These are phyloP conservation scores for Gila robusta DNA, from an alignment of 2,797 vertebrate genomes.

Conservation along the genomic window DNA sequence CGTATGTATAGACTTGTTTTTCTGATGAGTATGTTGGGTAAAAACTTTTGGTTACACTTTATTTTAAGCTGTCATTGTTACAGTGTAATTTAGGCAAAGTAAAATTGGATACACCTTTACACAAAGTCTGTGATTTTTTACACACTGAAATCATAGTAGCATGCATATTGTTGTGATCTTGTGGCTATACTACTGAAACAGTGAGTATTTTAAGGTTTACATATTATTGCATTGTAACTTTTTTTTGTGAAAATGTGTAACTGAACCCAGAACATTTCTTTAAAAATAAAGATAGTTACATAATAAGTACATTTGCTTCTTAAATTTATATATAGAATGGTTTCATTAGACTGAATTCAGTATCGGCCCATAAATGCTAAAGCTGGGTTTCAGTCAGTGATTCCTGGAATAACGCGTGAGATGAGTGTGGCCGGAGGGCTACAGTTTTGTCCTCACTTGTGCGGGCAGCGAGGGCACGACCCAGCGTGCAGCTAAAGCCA, in stretches of 20 bases:
- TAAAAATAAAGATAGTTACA: background rate
- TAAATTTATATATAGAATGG: background rate
- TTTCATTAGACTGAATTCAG: background rate
- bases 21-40: background rate
- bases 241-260: background rate
- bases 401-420: background rate
- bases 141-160: background rate
- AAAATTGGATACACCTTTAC: background rate
- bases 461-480: background rate
- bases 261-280: background rate
- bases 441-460: conserved; percentile 1
- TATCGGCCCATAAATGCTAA: background rate
- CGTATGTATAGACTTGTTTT: background rate
- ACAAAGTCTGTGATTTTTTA: background rate
- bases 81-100: background rate
- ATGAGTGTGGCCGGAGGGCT: background rate
- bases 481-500: conserved; percentile 54
- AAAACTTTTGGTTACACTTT: background rate
- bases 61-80: background rate
- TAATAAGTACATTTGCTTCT: background rate
- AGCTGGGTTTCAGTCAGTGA: background rate
- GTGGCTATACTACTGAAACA: background rate
- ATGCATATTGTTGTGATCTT: background rate
- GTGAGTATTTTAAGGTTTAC: background rate
- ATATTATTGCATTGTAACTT: background rate